A percentile compares a stretch with the other conserved stretches of the same genome.
These are phyloP conservation scores for Drosophila niveifrons DNA, from an alignment of 2,888 invertebrate species.

Conservation along the genomic window DNA sequence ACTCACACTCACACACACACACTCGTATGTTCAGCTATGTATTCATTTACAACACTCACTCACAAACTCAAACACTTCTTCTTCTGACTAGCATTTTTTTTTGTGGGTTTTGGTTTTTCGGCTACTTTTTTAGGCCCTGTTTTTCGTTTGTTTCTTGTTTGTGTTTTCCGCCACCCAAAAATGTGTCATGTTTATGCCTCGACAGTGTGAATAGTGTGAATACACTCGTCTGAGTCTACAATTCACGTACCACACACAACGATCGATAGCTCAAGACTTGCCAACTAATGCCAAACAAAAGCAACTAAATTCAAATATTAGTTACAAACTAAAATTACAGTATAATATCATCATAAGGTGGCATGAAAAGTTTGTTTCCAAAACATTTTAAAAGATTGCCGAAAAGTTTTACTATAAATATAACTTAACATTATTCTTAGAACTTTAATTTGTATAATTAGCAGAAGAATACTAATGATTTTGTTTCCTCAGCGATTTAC, in stretches of 20 bases:
- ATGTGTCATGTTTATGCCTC: conserved; percentile 20
- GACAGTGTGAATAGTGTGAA: conserved; percentile 14
- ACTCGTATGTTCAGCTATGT: neutral
- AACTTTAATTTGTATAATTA: too few relatives aligned
- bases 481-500: too few relatives aligned
- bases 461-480: too few relatives aligned
- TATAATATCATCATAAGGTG: neutral
- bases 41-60: conserved; percentile 25
- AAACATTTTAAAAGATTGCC: too few relatives aligned
- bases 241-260: neutral
- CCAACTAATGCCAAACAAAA: neutral
- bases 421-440: too few relatives aligned
- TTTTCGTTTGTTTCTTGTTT: neutral
- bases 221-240: conserved; percentile 8
- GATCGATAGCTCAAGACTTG: conserved; percentile 11
- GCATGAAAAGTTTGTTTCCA: neutral
- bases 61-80: conserved; percentile 19
- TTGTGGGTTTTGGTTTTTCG: neutral
- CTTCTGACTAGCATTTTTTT: conserved; percentile 6
- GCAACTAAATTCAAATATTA: neutral
- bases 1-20: conserved; percentile 8
- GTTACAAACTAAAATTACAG: neutral
- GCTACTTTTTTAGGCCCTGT: neutral
- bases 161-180: conserved; percentile 4
- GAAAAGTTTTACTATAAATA: too few relatives aligned